Evolutionary conservation across 2,113 vertebrate species (phyloP), one percentile per base, ranked within the genome.

Genomic region (Eubucco bourcierii): DNA sequence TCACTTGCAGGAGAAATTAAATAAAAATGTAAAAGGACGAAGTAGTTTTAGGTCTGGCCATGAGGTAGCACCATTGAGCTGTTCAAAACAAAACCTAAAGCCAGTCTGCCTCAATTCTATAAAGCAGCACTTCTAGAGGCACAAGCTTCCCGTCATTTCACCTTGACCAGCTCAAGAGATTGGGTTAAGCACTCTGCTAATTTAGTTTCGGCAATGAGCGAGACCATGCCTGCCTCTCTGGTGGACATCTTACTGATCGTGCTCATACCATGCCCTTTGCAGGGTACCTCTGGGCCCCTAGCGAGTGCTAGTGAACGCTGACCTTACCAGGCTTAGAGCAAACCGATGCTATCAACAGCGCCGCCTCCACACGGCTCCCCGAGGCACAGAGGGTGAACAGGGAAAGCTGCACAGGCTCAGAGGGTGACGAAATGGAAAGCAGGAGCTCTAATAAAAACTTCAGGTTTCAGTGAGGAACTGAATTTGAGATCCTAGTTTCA

Each of bases 41-140:
- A 63, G 58, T 19, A 78, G 23, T 92, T 88, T 91, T 79, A 50
- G 81, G 33, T 63, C 59, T 74, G 34, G 60, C 92, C 94, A 67
- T 83, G 76, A 81, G 95, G 68, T 55, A 90, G 85, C 93, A 85
- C 78, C 64, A 1, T 68, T 47, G 93, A 80, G 80, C 82, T 78
- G 34, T 9, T 66, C 64, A 70, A 47, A 58, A 27, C 55, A 46
- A 56, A 88, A 7, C 44, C 25, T 44, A 2, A 59, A 80, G 31
- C 9, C 7, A 5, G 28, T 8, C 34, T 41, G 4, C 33, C 47
- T n/a, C 63, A 12, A 7, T 71, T 78, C 63, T 59, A 31, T n/a
- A 31, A 52, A 59, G 61, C 15, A 59, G 56, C 0, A 1, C 21
- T 67, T 74, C 74, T 52, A 61, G 80, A 71, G 68, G 33, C 31